Conservation (phyloP, 1,140 invertebrate species). For the Drosophila teissieri region DNA sequence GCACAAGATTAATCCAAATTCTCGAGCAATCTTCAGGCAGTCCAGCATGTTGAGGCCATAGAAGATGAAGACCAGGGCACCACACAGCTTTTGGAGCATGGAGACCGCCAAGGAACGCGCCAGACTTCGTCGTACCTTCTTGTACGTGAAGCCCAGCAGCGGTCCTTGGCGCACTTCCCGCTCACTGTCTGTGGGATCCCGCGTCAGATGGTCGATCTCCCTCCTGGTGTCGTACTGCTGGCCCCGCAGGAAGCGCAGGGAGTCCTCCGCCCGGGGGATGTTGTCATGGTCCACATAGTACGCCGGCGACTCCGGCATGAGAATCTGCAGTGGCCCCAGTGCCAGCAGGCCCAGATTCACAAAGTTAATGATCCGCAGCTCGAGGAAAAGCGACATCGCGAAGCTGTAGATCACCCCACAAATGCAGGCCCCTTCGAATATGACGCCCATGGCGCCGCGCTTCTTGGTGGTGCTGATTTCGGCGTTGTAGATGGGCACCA, state of each 20-base stretch:
- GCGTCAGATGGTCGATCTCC: conserved; percentile 33
- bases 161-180: background rate
- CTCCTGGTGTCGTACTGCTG: conserved; percentile 85
- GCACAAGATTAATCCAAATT: background rate
- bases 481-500: conserved; percentile 89
- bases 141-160: background rate
- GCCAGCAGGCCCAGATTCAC: conserved; percentile 86
- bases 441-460: conserved; percentile 88
- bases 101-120: background rate
- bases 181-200: background rate
- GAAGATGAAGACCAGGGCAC: conserved; percentile 3
- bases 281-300: conserved; percentile 85
- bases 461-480: conserved; percentile 89
- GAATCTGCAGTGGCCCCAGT: conserved; percentile 86
- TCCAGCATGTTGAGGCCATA: background rate
- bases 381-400: conserved; percentile 81
- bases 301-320: conserved; percentile 89
- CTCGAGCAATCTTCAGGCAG: background rate
- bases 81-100: conserved; percentile 21
- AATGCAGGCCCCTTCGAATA: conserved; percentile 88
- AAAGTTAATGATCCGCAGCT: conserved; percentile 85
- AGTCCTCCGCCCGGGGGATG: conserved; percentile 87
- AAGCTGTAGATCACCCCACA: conserved; percentile 88
- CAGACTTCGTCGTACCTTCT: conserved; percentile 8
- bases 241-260: conserved; percentile 89